phyloP scores from a whole-genome alignment of 2,888 invertebrate species.

The Allolobophora icterica region DNA sequence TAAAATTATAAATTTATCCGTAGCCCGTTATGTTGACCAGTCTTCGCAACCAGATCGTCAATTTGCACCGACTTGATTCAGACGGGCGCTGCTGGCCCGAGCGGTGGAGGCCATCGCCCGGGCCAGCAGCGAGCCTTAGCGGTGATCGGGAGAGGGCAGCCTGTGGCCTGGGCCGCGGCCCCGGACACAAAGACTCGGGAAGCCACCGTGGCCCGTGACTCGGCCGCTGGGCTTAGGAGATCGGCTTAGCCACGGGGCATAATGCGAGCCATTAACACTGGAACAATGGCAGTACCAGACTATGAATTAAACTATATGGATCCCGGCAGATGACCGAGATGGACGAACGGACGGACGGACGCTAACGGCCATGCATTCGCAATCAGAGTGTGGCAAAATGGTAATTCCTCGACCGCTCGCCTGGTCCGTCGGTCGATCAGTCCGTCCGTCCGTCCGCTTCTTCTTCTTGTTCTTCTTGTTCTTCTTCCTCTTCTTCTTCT shows the following conservation, averaged over 20 bases:
- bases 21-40: not conserved
- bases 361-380: slow-evolving; percentile 17
- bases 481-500: not conserved
- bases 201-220: not conserved
- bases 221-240: slow-evolving; percentile 13
- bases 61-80: slow-evolving; percentile 6
- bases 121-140: not conserved
- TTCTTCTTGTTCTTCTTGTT: not conserved
- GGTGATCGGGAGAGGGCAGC: not conserved
- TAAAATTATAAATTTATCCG: slow-evolving; percentile 17
- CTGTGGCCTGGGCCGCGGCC: not conserved
- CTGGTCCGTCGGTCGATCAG: not conserved
- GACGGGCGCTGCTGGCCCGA: not conserved
- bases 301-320: slow-evolving; percentile 17
- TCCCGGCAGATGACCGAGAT: slow-evolving; percentile 8
- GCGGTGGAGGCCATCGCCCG: not conserved
- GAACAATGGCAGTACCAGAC: slow-evolving; percentile 17
- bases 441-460: not conserved
- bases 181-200: not conserved
- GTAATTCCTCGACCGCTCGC: not conserved
- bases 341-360: slow-evolving; percentile 17
- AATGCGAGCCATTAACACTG: slow-evolving; percentile 17
- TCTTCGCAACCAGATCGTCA: not conserved
- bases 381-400: slow-evolving; percentile 9
- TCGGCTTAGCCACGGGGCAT: slow-evolving; percentile 17